Base-by-base conservation (phyloP, 2,888 invertebrate genomes). In the Melanophora roralis region DNA sequence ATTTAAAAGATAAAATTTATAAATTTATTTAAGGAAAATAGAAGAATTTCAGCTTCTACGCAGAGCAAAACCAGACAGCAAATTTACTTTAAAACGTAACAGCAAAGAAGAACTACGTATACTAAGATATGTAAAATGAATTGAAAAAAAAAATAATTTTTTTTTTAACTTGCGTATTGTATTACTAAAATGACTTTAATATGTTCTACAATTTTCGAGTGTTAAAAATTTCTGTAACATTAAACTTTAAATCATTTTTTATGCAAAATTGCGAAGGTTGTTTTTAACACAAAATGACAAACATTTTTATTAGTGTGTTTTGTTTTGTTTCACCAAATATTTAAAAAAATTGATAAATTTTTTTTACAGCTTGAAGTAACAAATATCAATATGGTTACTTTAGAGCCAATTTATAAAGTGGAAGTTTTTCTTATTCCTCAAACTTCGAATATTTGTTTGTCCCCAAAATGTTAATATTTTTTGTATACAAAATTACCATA, bases 121-220 rank as follows among this genome's bases (percentile, higher is more conserved):
- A 14, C 38, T 19, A n/a, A n/a, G n/a, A n/a, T n/a, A n/a, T n/a
- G n/a, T n/a, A n/a, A n/a, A n/a, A n/a, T n/a, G n/a, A n/a, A n/a
- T n/a, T n/a, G n/a, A n/a, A n/a, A n/a, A n/a, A n/a, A n/a, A n/a
- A n/a, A n/a, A n/a, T n/a, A n/a, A n/a, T n/a, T n/a, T n/a, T n/a
- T n/a, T n/a, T n/a, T n/a, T n/a, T n/a, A n/a, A n/a, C n/a, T n/a
- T n/a, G n/a, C n/a, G n/a, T n/a, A n/a, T n/a, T 11, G 40, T 40
- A 14, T 40, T 14, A 38, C 40, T 16, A 40, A 60, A 72, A 47
- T 65, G 64, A 65, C 65, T 73, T 74, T 67, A 49, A 71, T 51
- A 60, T 19, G 60, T 38, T 7, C 4, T n/a, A 12, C 40, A 40
- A 19, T 71, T 32, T 71, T 71, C 34, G 40, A 71, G 71, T 40